Evolutionary conservation across 2,888 invertebrate genomes (phyloP).

Genomic region (Agelastica alni): DNA sequence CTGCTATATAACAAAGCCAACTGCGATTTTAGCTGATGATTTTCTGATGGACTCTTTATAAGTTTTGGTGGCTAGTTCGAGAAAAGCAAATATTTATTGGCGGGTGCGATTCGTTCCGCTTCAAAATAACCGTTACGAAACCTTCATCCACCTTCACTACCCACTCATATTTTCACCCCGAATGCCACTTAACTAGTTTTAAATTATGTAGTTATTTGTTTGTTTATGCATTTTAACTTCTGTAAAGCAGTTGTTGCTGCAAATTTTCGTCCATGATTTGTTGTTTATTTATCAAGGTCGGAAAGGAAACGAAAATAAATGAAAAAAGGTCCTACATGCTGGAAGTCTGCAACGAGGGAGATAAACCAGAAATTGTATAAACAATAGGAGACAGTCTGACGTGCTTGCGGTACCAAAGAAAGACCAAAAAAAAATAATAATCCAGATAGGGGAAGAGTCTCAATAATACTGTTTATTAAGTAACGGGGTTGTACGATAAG

Average conservation of each 20-base stretch:
- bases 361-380: slow-evolving; percentile 18
- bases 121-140: not conserved
- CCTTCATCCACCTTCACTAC: slow-evolving; percentile 1
- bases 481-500: too few species aligned
- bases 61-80: too few species aligned
- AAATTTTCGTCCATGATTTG: slow-evolving; percentile 21
- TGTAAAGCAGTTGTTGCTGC: slow-evolving; percentile 25
- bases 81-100: not conserved
- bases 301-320: slow-evolving; percentile 20
- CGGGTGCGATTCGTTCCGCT: not conserved
- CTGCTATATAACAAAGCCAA: too few species aligned
- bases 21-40: too few species aligned
- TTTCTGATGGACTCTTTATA: too few species aligned
- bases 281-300: slow-evolving; percentile 29
- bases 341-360: slow-evolving; percentile 14
- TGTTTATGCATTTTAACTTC: slow-evolving; percentile 28
- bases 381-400: slow-evolving; percentile 12
- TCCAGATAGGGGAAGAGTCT: too few species aligned
- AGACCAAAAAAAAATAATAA: too few species aligned
- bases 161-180: slow-evolving; percentile 16
- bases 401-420: too few species aligned
- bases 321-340: slow-evolving; percentile 18
- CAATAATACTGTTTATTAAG: too few species aligned
- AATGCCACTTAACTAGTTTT: slow-evolving; percentile 18
- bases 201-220: slow-evolving; percentile 26